Evolutionary conservation across 2,113 vertebrate species (phyloP).

Genomic region (Axis porcinus): DNA sequence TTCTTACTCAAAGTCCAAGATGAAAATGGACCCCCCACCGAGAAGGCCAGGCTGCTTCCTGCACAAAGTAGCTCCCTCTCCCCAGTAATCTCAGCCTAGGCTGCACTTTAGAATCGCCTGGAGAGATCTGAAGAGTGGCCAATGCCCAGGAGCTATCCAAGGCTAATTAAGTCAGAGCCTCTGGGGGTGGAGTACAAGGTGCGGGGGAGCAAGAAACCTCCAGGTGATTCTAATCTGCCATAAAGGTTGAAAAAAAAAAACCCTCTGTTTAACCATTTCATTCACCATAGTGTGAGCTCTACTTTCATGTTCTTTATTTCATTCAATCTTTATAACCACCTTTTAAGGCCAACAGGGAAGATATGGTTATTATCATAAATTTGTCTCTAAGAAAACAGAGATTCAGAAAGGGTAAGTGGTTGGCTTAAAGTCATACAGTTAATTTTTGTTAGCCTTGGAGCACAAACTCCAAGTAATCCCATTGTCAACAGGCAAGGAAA

Average conservation of each 20-base stretch:
- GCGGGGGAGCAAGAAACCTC: neutral
- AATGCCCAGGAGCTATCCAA: neutral
- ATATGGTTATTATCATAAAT: neutral
- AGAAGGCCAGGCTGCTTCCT: neutral
- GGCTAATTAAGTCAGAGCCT: neutral
- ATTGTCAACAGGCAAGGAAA: neutral
- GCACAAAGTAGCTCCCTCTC: neutral
- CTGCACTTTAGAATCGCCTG: neutral
- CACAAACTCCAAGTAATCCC: neutral
- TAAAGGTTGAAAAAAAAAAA: neutral
- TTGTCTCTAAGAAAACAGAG: neutral
- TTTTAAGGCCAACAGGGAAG: neutral
- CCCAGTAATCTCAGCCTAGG: neutral
- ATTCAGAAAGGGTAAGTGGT: neutral
- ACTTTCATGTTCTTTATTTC: neutral
- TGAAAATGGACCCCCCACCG: conserved; percentile 16
- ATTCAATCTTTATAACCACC: neutral
- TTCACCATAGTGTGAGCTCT: neutral
- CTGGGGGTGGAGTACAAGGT: neutral
- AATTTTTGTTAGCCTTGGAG: neutral
- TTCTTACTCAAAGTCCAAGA: neutral
- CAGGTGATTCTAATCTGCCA: neutral
- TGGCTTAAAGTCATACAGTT: neutral
- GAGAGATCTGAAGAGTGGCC: neutral
- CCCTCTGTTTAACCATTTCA: neutral